These are phyloP conservation scores for Grus americana DNA, from an alignment of 2,113 vertebrate genomes.

Conservation along the genomic window DNA sequence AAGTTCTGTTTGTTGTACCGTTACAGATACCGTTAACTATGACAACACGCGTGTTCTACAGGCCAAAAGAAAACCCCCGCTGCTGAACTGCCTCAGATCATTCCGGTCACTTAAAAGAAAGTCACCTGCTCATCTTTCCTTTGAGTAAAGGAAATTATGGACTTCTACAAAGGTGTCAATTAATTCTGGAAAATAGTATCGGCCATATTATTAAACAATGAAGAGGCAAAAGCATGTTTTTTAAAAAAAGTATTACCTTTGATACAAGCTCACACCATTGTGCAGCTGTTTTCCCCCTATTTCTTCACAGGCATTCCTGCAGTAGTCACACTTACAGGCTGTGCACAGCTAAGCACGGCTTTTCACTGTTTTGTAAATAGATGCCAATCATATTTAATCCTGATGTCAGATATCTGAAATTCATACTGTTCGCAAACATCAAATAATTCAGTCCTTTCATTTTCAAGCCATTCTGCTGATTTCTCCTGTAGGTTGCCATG, in stretches of 20 bases:
- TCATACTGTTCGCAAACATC: background rate
- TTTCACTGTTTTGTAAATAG: background rate
- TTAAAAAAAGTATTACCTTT: background rate
- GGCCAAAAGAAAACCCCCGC: background rate
- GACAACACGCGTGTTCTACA: background rate
- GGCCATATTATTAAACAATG: background rate
- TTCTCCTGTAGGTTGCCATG: background rate
- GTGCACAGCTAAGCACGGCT: background rate
- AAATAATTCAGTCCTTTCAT: background rate
- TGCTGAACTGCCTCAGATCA: background rate
- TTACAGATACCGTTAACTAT: background rate
- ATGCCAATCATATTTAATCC: background rate
- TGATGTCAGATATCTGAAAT: background rate
- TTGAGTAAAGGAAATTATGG: background rate
- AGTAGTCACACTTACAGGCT: background rate
- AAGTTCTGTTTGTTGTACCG: background rate
- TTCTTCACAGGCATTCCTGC: background rate
- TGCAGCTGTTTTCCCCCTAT: background rate
- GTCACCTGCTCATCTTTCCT: background rate
- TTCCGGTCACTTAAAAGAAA: background rate
- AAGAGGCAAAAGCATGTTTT: background rate
- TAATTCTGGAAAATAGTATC: background rate
- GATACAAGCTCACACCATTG: background rate
- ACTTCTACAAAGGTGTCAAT: background rate
- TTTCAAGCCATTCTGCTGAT: conserved; percentile 10